Conservation (phyloP, 2,888 invertebrate species). For the Endomychus coccineus region DNA sequence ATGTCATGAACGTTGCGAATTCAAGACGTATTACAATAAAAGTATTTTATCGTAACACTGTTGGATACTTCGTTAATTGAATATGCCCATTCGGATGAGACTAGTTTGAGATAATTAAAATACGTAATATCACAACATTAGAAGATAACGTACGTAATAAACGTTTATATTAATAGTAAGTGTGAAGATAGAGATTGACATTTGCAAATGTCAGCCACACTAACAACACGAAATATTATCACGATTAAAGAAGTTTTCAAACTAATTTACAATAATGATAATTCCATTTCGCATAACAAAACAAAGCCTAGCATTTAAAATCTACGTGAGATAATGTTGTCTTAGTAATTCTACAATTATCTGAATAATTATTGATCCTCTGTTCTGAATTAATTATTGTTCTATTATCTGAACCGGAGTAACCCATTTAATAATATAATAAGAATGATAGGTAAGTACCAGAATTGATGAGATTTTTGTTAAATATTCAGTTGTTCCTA, state of each 20-base stretch:
- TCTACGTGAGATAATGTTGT: no score
- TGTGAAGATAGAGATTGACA: slow-evolving; percentile 31
- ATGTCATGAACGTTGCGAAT: no score
- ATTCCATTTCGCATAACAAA: slow-evolving; percentile 22
- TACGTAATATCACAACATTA: slow-evolving; percentile 12
- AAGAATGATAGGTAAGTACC: no score
- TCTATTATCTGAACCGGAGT: no score
- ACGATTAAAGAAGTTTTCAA: slow-evolving; percentile 27
- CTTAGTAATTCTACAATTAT: no score
- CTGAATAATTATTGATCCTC: no score
- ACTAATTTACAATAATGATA: slow-evolving; percentile 25
- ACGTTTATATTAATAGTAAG: slow-evolving; percentile 29
- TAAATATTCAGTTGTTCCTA: no score
- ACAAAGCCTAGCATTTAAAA: no score
- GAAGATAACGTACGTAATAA: slow-evolving; percentile 27
- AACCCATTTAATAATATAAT: no score
- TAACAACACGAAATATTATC: slow-evolving; percentile 30
- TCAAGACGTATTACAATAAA: slow-evolving; percentile 8
- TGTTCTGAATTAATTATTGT: no score
- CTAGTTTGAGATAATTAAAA: slow-evolving; percentile 16
- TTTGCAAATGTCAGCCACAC: slow-evolving; percentile 30
- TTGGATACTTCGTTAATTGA: slow-evolving; percentile 10
- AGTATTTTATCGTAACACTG: slow-evolving; percentile 6
- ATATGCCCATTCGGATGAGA: slow-evolving; percentile 6
- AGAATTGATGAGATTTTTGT: no score